These are phyloP conservation scores for Ditylenchus dipsaci DNA, from an alignment of 1,140 invertebrate species.

Conservation along the genomic window DNA sequence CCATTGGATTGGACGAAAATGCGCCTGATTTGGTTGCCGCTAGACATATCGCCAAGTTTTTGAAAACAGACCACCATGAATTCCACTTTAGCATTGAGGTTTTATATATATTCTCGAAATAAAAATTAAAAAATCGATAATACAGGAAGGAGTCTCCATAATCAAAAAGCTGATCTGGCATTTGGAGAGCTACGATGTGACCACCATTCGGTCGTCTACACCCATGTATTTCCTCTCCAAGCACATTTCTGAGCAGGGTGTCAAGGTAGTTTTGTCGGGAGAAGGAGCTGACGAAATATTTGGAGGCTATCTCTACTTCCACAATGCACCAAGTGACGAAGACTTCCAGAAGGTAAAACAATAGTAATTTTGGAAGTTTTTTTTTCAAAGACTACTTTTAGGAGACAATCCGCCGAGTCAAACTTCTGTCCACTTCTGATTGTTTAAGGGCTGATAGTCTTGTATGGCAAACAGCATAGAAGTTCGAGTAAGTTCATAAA, in stretches of 20 bases:
- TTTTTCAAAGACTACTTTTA: conserved; percentile 3
- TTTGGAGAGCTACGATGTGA: conserved; percentile 57
- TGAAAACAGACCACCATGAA: conserved; percentile 56
- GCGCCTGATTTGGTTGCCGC: conserved; percentile 56
- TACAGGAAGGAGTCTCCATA: conserved; percentile 48
- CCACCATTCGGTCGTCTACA: conserved; percentile 53
- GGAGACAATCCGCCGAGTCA: conserved; percentile 54
- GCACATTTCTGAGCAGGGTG: conserved; percentile 47
- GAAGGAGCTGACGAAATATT: conserved; percentile 58
- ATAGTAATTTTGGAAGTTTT: conserved; percentile 15
- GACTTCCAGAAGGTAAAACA: conserved; percentile 53
- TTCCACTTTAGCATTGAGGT: conserved; percentile 50
- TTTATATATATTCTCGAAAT: background rate
- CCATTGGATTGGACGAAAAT: conserved; percentile 48
- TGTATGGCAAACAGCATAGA: conserved; percentile 55
- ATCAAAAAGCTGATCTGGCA: conserved; percentile 53
- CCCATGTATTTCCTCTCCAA: conserved; percentile 57
- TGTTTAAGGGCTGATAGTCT: conserved; percentile 56
- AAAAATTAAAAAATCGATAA: background rate
- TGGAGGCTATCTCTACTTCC: conserved; percentile 58
- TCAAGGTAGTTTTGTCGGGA: conserved; percentile 57
- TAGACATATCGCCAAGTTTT: conserved; percentile 48
- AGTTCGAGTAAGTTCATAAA: conserved; percentile 45
- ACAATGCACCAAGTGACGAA: conserved; percentile 54
- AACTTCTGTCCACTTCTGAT: conserved; percentile 50